phyloP scores from a whole-genome alignment of 1,140 invertebrate species.

The Drosophila busckii region DNA sequence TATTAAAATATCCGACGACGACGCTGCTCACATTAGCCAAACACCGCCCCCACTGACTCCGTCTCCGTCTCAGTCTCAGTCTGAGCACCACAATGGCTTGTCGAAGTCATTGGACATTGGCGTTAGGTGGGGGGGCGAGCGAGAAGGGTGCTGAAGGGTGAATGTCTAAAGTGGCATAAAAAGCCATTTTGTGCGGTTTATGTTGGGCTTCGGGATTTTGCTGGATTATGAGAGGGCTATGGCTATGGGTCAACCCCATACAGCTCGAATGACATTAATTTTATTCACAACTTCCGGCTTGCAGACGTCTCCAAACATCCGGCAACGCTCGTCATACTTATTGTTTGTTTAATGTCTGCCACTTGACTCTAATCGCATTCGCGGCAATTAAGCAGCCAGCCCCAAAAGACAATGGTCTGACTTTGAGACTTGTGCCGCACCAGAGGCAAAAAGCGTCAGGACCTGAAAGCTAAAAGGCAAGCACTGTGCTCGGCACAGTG shows the following conservation, averaged over 20 bases:
- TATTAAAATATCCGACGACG: constrained; percentile 33
- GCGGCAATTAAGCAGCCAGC: constrained; percentile 66
- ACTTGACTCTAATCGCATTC: constrained; percentile 76
- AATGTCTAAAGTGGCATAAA: constrained; percentile 49
- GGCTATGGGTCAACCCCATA: not conserved
- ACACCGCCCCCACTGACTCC: not conserved
- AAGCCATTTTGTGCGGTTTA: constrained; percentile 72
- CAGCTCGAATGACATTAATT: constrained; percentile 64
- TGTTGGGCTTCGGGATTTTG: constrained; percentile 14
- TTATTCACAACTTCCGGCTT: constrained; percentile 71
- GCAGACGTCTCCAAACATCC: constrained; percentile 71
- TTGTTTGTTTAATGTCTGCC: constrained; percentile 72
- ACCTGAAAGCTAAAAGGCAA: too few species aligned
- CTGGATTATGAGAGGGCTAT: not conserved
- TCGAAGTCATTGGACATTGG: constrained; percentile 5
- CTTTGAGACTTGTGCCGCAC: constrained; percentile 56
- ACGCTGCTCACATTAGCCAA: constrained; percentile 35
- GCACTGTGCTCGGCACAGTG: too few species aligned
- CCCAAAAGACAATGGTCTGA: constrained; percentile 53
- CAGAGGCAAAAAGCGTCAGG: too few species aligned
- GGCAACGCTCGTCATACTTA: constrained; percentile 68
- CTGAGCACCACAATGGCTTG: constrained; percentile 31
- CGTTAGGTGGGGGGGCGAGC: not conserved
- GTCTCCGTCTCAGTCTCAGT: not conserved
- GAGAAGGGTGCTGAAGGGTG: not conserved